phyloP scores from a whole-genome alignment of 2,888 invertebrate genomes.

The Drosophila mercatorum region DNA sequence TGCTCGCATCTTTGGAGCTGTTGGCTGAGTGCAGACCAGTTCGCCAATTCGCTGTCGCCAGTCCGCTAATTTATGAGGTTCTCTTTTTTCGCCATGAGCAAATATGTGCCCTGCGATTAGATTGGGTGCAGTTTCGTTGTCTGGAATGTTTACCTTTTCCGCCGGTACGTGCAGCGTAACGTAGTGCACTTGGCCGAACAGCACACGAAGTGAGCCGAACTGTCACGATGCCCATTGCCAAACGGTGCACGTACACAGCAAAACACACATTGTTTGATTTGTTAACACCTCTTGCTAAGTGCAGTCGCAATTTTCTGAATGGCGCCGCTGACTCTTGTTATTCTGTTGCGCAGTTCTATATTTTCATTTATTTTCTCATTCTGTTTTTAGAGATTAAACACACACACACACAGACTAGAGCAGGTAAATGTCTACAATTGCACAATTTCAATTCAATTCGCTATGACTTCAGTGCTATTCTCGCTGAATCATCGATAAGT shows the following conservation, averaged over 20 bases:
- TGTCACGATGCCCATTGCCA: slow-evolving; percentile 8
- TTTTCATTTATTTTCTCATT: slow-evolving; percentile 48
- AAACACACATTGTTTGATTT: slow-evolving; percentile 39
- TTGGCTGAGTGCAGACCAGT: slow-evolving; percentile 15
- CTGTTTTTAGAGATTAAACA: slow-evolving; percentile 37
- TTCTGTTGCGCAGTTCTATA: slow-evolving; percentile 67
- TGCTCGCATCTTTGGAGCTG: slow-evolving; percentile 41
- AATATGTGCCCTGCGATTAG: slow-evolving; percentile 63
- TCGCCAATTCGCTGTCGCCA: slow-evolving; percentile 11
- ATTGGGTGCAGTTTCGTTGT: slow-evolving; percentile 46
- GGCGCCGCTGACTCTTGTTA: slow-evolving; percentile 56
- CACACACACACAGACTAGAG: background rate
- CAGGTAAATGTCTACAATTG: background rate
- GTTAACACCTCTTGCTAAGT: slow-evolving; percentile 52
- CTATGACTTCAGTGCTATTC: slow-evolving; percentile 37
- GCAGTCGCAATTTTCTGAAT: slow-evolving; percentile 47
- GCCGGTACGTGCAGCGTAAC: slow-evolving; percentile 54
- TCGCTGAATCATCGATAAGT: slow-evolving; percentile 60
- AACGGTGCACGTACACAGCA: slow-evolving; percentile 46
- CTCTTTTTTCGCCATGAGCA: slow-evolving; percentile 46
- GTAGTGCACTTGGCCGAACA: slow-evolving; percentile 30
- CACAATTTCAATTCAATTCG: slow-evolving; percentile 25
- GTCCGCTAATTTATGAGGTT: slow-evolving; percentile 27
- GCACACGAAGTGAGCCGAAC: slow-evolving; percentile 3
- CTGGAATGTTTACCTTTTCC: slow-evolving; percentile 50